Conservation (phyloP, 2,113 vertebrate species). For the western clawed frog (Xenopus tropicalis) region UCB_Xtro_10.0 CM004446.2:86152001-86152500, state of each 20-base stretch:
- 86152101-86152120: too few species aligned
- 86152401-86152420: constrained; percentile 1
- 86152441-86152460: background rate
- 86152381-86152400: constrained; percentile 10
- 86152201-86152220: background rate
- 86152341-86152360: background rate
- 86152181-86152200: background rate
- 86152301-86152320: constrained; percentile 3
- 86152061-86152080: too few species aligned
- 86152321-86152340: background rate
- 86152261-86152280: constrained; percentile 17
- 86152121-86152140: too few species aligned
- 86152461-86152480: constrained; percentile 5
- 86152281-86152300: background rate
- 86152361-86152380: background rate
- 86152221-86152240: background rate
- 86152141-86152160: background rate
- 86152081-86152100: too few species aligned
- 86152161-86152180: background rate
- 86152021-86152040: too few species aligned
- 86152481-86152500: constrained; percentile 9
- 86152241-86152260: background rate
- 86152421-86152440: constrained; percentile 14
- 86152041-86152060: too few species aligned
- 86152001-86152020: too few species aligned